Base-by-base conservation (phyloP, 2,888 invertebrate species). In the Suillia variegata region DNA sequence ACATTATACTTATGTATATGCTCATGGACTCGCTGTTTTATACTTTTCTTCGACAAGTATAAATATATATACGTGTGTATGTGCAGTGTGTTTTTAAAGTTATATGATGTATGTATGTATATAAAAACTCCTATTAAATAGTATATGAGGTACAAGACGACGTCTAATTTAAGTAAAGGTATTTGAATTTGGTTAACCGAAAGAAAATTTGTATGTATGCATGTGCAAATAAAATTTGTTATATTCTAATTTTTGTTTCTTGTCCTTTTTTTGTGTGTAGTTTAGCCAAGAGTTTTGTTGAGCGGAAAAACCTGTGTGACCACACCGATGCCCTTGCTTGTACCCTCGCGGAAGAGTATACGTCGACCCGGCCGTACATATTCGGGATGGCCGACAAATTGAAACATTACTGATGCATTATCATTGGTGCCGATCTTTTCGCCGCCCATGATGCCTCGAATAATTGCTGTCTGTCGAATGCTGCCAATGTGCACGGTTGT, bases 401-500 rank as follows among this genome's bases (percentile, higher is more conserved):
- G 87, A 83, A 98, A 96, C 73, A 93, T 83, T 0, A 96, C 95
- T 0, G 92, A 89, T 0, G 94, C 95, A 5, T 87, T 87, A 72
- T 94, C 92, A 68, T 96, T 95, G 0, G 94, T 94, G 34, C 91
- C 81, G 1, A 87, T 74, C 58, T 78, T 78, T 26, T 79, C 81
- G 21, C 78, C 76, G 12, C 84, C 85, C 85, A 87, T 86, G 63
- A 89, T 88, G 17, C 88, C 93, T 70, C 91, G 88, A 51, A 98
- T 91, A 8, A 92, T 89, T n/a, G 94, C 97, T 0, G 97, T 97
- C 83, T 98, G 98, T 0, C 97, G 84, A 6, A 99, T 93, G 71
- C 95, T 97, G 0, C 96, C 98, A 54, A 98, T 93, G 80, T 98
- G 96, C 0, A 98, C 92, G 0, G 97, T 97, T 18, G 95, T 93